A percentile compares a stretch with the other conserved stretches of the same genome.
Conservation (phyloP, 2,888 invertebrate genomes). For the Pollenia angustigena region DNA sequence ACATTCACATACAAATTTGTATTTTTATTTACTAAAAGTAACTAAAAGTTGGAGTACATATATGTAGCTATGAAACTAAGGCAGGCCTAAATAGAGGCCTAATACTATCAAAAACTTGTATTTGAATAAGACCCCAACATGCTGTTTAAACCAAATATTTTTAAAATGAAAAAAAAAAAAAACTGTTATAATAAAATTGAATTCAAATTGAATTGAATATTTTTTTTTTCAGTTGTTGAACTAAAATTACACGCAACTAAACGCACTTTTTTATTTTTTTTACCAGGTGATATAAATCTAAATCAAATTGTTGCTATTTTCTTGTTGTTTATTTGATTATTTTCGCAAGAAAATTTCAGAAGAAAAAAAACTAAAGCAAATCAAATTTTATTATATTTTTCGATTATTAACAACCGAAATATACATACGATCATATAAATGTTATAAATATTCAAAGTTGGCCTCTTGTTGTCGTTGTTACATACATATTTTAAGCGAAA, state of each 20-base stretch:
- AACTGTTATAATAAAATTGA: conserved; percentile 49
- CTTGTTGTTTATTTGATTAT: not conserved
- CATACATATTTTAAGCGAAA: conserved; percentile 17
- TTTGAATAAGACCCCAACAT: conserved; percentile 45
- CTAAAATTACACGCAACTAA: conserved; percentile 63
- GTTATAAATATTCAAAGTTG: conserved; percentile 11
- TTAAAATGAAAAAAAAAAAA: conserved; percentile 1
- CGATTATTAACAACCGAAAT: conserved; percentile 58
- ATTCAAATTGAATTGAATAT: conserved; percentile 57
- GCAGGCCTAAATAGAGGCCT: conserved; percentile 27
- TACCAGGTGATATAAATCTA: conserved; percentile 69
- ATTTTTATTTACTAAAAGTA: not conserved
- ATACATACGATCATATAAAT: conserved; percentile 12
- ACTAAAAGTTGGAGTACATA: conserved; percentile 8
- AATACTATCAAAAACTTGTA: conserved; percentile 63
- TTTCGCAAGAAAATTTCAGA: conserved; percentile 12
- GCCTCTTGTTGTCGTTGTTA: not conserved
- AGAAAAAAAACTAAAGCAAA: conserved; percentile 43
- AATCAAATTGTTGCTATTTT: conserved; percentile 61
- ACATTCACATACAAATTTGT: conserved; percentile 40
- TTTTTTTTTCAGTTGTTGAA: not conserved
- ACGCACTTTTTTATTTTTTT: conserved; percentile 59
- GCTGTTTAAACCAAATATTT: conserved; percentile 11
- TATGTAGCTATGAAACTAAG: not conserved
- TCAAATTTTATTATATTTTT: conserved; percentile 37